These are phyloP conservation scores for Alcis repandata DNA, from an alignment of 2,888 invertebrate genomes.

Conservation along the genomic window DNA sequence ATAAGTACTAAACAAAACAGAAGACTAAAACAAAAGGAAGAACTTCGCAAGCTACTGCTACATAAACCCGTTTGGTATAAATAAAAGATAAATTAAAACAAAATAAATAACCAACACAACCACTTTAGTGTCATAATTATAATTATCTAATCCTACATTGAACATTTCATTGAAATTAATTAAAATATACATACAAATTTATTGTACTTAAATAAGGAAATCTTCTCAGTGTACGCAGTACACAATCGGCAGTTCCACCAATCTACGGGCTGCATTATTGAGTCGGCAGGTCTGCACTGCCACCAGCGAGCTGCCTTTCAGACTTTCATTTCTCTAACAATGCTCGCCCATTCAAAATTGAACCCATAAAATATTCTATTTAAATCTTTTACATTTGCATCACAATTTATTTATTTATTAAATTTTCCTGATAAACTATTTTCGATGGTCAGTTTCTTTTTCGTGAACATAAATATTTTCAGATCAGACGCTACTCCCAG, in stretches of 20 bases:
- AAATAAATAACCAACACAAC: constrained; percentile 86
- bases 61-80: constrained; percentile 79
- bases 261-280: constrained; percentile 15
- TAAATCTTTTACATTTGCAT: constrained; percentile 17
- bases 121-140: constrained; percentile 70
- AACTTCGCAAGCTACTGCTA: constrained; percentile 71
- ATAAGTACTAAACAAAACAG: constrained; percentile 81
- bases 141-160: constrained; percentile 65
- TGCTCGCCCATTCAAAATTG: constrained; percentile 17
- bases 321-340: constrained; percentile 1
- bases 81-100: constrained; percentile 81
- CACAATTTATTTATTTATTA: constrained; percentile 9
- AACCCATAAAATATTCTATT: constrained; percentile 31
- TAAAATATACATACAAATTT: constrained; percentile 57
- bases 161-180: constrained; percentile 63
- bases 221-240: constrained; percentile 45
- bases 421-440: constrained; percentile 9
- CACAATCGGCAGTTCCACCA: constrained; percentile 36
- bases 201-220: constrained; percentile 67
- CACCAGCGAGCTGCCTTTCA: neutral
- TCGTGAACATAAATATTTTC: constrained; percentile 16
- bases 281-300: neutral
- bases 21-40: constrained; percentile 75
- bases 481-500: constrained; percentile 14
- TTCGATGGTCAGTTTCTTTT: constrained; percentile 19